Conservation (phyloP, 2,113 vertebrate species). For the Cranoglanis bouderius region DNA sequence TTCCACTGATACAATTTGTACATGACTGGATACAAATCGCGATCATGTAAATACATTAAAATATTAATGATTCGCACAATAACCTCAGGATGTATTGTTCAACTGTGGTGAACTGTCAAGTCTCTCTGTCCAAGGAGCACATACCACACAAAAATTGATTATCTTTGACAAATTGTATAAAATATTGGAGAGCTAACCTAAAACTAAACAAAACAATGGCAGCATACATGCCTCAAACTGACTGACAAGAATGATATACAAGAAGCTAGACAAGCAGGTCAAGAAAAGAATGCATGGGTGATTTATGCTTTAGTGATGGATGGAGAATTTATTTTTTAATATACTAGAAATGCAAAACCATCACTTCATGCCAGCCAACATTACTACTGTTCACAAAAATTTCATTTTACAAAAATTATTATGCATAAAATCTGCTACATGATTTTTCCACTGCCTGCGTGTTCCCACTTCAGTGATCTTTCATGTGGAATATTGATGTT, state of each 20-base stretch:
- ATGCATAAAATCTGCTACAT: not conserved
- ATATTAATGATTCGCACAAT: not conserved
- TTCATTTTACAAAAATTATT: not conserved
- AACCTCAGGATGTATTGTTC: not conserved
- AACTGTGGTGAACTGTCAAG: not conserved
- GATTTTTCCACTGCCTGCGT: not conserved
- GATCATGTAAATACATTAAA: not conserved
- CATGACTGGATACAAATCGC: not conserved
- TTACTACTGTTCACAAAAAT: not conserved
- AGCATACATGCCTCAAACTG: not conserved
- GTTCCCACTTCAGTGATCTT: not conserved
- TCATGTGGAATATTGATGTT: not conserved
- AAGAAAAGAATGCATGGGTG: not conserved
- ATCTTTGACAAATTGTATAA: not conserved
- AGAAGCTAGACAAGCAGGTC: not conserved
- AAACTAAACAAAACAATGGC: not conserved
- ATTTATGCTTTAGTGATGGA: not conserved
- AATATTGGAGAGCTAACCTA: not conserved
- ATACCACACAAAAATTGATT: not conserved
- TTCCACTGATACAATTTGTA: not conserved
- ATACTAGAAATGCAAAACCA: not conserved
- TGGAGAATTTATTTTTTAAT: not conserved
- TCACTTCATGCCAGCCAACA: not conserved
- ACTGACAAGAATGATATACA: not conserved
- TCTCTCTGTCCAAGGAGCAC: not conserved